Base-by-base conservation (phyloP, 2,113 vertebrate genomes). In the Toxotes chatareus region DNA sequence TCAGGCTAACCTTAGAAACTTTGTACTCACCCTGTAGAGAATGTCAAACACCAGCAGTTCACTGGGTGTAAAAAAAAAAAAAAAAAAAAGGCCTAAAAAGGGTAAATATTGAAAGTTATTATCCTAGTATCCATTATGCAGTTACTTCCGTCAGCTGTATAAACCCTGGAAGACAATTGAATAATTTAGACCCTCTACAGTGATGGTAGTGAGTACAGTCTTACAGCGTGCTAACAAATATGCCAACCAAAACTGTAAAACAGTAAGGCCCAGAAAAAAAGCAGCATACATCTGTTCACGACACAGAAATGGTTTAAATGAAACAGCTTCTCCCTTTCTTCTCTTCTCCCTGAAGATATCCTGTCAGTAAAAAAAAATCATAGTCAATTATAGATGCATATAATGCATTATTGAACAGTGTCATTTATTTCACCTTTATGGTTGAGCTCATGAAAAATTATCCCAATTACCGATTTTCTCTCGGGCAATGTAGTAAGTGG, bases 351-450 rank as follows among this genome's bases (percentile, higher is more conserved):
- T 87, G 84, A 94, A 89, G 78, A 94, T 91, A 89, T 94, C 90
- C 92, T 16, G 19, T 80, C 82, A 82, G 89, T 53, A 47, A 91
- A 55, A 92, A 94, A 92, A 94, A 92, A 94, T 93, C 85, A 64
- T 74, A 86, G 94, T 98, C 96, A 97, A 97, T 97, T 96, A 97
- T 97, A 95, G 94, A 97, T 97, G 94, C 92, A 94, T 71, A 80
- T 89, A 88, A 96, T 98, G 94, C 95, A 99, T 99, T 97, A 98
- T 98, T 98, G 94, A 98, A 96, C 93, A 94, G 93, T 96, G 96
- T 96, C 96, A 96, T 95, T 97, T 97, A 96, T 96, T 96, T 95
- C 92, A 94, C 93, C 95, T 97, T 96, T 96, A 96, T 95, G 94
- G 94, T 96, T 96, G 95, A 96, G 93, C 93, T 95, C 93, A 94